Base-by-base conservation (phyloP, 2,888 invertebrate species). In the Caenorhabditis sinica region DNA sequence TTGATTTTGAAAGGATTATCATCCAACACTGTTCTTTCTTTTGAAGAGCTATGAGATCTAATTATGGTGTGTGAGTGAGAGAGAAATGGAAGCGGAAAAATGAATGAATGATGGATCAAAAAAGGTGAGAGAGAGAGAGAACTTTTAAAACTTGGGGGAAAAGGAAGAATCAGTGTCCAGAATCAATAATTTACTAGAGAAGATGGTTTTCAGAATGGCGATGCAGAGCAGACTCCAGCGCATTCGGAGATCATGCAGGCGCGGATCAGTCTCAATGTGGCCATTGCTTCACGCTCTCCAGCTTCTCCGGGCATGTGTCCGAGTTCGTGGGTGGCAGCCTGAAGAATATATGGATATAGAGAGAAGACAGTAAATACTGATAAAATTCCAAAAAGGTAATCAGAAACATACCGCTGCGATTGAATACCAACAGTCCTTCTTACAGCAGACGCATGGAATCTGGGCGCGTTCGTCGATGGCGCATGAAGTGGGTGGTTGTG, bases 291-390 rank as follows among this genome's bases (percentile, higher is more conserved):
- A 58, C 88, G 84, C 63, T 92, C 92, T 13, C 92, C 92, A 17
- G 90, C 92, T 76, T 92, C 90, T 30, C 92, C 92, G n/a, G 92
- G 92, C 83, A 92, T 88, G 80, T 92, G 92, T 49, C 92, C 92
- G 11, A 92, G 87, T 76, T 92, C 90, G 85, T 92, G 92, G 8
- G 91, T 91, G 49, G 91, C 91, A n/a, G 89, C 87, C 90, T 91
- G 82, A 71, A 87, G 4, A 33, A 8, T 33, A 33, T 4, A 33
- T n/a, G n/a, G n/a, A n/a, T n/a, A n/a, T n/a, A n/a, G n/a, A 17
- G 2, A 61, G 4, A 13, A 33, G 36, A 11, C 36, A 11, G 9
- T 11, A 4, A 51, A 25, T 25, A n/a, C n/a, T n/a, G n/a, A n/a
- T n/a, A n/a, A n/a, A n/a, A n/a, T n/a, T n/a, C n/a, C n/a, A n/a